Base-by-base conservation (phyloP, 2,113 vertebrate genomes). In the Macrotus californicus region DNA sequence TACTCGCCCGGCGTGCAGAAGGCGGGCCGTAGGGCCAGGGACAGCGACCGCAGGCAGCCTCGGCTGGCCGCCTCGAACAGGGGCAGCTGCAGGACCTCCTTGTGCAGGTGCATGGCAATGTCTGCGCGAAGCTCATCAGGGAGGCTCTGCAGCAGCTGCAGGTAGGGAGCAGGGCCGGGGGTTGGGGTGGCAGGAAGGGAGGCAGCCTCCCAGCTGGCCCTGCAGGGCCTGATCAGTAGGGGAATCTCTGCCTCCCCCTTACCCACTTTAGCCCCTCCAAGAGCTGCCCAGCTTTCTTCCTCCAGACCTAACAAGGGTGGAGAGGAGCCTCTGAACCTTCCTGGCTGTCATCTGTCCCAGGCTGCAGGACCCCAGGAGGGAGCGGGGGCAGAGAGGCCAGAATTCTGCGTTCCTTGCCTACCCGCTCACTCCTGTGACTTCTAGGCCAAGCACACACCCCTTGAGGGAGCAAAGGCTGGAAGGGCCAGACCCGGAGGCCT, bases 51-150 rank as follows among this genome's bases (percentile, higher is more conserved):
- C 39, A 98, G 97, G 95, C 98, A 98, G 89, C 98, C 98, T 0
- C 98, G 98, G 84, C 98, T 98, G 0, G 98, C 98, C 0, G 97
- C 96, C 93, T 97, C 97, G 0, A 98, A 98, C 61, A 98, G 89
- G 0, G 98, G 98, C 94, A 98, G 97, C 96, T 98, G 98, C 85
- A 98, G 96, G n/a, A 98, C 97, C 67, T 98, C 98, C 89, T 98
- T 98, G 94, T 98, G 98, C 89, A 98, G 97, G 85, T 98, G 98
- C 97, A 98, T 98, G 66, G 98, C 98, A 1, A 98, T 98, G 95
- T 98, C 98, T 0, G 98, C 98, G 0, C 98, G 98, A 15, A 98
- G 97, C 89, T 98, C 98, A 0, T 98, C 98, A 0, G 98, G 98
- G 75, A 98, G 98, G 88, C 97, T 98, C 93, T 98, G 98, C 93